Conservation (phyloP, 2,797 vertebrate species). For the Potorous gilbertii region DNA sequence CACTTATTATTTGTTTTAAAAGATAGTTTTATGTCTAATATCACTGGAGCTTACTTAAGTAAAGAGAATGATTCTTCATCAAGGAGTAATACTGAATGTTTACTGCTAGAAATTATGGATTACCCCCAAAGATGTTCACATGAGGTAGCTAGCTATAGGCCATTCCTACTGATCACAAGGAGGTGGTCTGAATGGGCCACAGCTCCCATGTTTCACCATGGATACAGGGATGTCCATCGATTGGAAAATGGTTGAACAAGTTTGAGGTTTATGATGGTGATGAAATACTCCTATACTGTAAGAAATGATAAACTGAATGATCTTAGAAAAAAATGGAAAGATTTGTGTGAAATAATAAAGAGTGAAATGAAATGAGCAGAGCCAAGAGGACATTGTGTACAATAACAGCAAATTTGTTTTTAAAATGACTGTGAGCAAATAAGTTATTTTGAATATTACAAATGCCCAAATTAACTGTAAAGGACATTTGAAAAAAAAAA, state of each 20-base stretch:
- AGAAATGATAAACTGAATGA: background rate
- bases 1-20: background rate
- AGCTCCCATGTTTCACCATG: background rate
- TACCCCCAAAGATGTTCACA: background rate
- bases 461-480: background rate
- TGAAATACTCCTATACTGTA: background rate
- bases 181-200: background rate
- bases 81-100: background rate
- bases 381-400: background rate
- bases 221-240: background rate
- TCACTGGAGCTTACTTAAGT: background rate
- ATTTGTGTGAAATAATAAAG: background rate
- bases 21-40: background rate
- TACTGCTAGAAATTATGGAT: background rate
- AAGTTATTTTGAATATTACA: background rate
- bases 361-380: background rate
- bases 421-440: background rate
- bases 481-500: background rate
- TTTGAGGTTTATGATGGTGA: background rate
- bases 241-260: background rate
- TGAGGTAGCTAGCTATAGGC: background rate
- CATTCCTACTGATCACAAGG: background rate
- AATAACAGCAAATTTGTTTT: background rate
- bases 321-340: background rate
- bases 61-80: background rate